Evolutionary conservation across 2,113 vertebrate species (phyloP).

Genomic region (Heliornis fulica): DNA sequence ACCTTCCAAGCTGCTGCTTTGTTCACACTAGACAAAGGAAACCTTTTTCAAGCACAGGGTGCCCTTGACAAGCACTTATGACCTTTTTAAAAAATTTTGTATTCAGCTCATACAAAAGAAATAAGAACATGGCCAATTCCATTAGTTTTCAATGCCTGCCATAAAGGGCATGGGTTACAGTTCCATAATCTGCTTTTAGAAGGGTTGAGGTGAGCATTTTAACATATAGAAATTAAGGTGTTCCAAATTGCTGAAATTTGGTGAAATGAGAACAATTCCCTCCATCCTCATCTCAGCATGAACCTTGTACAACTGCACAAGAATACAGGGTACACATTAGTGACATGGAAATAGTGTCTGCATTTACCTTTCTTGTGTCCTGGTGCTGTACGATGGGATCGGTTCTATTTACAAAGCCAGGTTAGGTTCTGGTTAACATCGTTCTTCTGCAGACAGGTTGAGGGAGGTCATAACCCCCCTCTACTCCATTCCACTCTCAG

Average conservation of each 20-base stretch:
- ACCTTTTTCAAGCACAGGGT: neutral
- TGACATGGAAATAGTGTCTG: neutral
- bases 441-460: neutral
- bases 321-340: neutral
- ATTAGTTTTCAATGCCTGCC: neutral
- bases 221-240: neutral
- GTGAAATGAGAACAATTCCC: neutral
- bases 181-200: neutral
- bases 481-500: too few species aligned
- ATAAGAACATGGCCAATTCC: neutral
- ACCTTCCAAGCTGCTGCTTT: neutral
- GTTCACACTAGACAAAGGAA: neutral
- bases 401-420: neutral
- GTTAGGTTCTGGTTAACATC: neutral
- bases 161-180: neutral
- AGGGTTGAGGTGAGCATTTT: neutral
- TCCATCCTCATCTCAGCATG: rapidly evolving
- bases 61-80: neutral
- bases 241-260: neutral
- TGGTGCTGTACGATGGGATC: neutral
- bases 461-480: too few species aligned
- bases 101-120: neutral
- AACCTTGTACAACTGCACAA: neutral
- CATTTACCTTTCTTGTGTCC: neutral
- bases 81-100: neutral